phyloP scores from a whole-genome alignment of 2,113 vertebrate species.

The Poecile atricapillus region DNA sequence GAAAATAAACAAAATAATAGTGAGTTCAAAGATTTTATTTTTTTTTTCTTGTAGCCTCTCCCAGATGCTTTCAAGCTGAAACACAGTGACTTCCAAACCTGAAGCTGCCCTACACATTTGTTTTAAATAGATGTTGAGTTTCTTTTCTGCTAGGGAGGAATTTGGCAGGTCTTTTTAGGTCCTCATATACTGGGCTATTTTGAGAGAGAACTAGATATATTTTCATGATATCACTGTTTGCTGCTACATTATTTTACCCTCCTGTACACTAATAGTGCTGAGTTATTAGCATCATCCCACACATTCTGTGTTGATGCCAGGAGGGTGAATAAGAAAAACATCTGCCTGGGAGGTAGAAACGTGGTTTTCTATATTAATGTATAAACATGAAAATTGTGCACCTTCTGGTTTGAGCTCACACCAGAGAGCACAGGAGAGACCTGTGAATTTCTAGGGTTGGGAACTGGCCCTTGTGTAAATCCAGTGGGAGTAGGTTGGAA shows the following conservation, averaged over 20 bases:
- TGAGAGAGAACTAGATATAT: not conserved
- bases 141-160: not conserved
- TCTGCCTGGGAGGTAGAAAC: slow-evolving; percentile 14
- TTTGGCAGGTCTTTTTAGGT: not conserved
- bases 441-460: not conserved
- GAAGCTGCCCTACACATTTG: not conserved
- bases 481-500: not conserved
- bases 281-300: slow-evolving; percentile 38
- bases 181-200: not conserved
- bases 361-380: not conserved
- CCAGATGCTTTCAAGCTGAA: not conserved
- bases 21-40: not conserved
- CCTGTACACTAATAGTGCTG: not conserved
- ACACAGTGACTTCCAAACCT: not conserved
- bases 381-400: not conserved
- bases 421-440: not conserved
- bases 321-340: slow-evolving; percentile 14
- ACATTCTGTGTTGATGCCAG: slow-evolving; percentile 2
- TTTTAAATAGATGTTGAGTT: not conserved
- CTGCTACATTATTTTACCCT: not conserved
- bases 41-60: not conserved
- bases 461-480: not conserved
- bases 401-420: not conserved
- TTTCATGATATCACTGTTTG: not conserved
- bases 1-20: not conserved